Evolutionary conservation across 2,888 invertebrate genomes (phyloP).

Genomic region (Baronia brevicornis): DNA sequence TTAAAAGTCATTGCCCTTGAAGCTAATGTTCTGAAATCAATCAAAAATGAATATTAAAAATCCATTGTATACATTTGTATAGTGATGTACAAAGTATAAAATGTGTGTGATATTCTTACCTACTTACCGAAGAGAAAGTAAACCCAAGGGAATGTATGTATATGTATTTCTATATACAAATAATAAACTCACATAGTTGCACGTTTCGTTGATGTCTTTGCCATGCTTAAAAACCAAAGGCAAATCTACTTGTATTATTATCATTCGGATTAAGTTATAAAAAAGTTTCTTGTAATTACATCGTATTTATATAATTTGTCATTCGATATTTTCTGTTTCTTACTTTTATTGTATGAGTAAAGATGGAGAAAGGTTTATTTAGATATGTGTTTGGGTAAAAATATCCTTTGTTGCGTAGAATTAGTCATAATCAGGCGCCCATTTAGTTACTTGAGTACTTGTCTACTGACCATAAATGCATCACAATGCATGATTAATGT

Average conservation of each 20-base stretch:
- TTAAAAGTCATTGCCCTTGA: constrained; percentile 56
- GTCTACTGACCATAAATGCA: no score
- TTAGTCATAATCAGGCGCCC: no score
- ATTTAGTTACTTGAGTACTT: no score
- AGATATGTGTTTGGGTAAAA: no score
- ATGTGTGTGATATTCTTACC: constrained; percentile 12
- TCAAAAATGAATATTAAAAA: constrained; percentile 23
- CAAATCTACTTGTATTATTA: constrained; percentile 5
- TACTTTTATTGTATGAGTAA: no score
- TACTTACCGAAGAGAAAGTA: constrained; percentile 27
- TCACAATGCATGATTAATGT: no score
- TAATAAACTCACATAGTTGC: constrained; percentile 15
- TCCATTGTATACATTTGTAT: constrained; percentile 15
- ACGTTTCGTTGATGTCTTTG: constrained; percentile 24
- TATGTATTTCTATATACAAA: constrained; percentile 11
- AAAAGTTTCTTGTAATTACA: no score
- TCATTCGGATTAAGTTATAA: no score
- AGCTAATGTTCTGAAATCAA: constrained; percentile 31
- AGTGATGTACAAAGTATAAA: constrained; percentile 10
- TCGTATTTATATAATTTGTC: no score
- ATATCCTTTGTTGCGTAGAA: no score
- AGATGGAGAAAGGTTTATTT: no score
- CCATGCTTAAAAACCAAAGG: constrained; percentile 11
- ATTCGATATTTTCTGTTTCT: no score
- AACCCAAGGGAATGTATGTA: constrained; percentile 23